Percentiles rank a stretch among this genome's conserved stretches.
phyloP scores from a whole-genome alignment of 2,888 invertebrate species.

The Drosophila bunnanda region DNA sequence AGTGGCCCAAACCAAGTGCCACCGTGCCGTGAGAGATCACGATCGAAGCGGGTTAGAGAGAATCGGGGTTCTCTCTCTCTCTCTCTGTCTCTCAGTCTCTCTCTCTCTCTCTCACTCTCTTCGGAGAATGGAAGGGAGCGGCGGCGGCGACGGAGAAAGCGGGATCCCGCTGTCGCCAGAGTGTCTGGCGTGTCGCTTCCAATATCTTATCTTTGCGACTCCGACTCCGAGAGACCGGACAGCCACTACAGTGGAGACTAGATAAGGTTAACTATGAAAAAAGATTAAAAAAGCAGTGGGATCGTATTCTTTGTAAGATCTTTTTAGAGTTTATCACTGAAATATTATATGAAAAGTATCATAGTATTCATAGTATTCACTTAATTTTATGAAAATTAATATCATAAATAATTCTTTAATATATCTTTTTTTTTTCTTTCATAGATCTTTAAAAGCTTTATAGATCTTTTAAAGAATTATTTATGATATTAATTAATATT shows the following conservation, averaged over 20 bases:
- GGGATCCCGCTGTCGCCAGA: constrained; percentile 78
- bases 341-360: not conserved
- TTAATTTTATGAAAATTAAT: too few relatives aligned
- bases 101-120: constrained; percentile 4
- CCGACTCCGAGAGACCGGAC: constrained; percentile 48
- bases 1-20: constrained; percentile 64
- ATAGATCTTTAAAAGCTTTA: too few relatives aligned
- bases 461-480: not conserved
- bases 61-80: constrained; percentile 6
- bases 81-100: not conserved
- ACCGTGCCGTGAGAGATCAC: constrained; percentile 20
- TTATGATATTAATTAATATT: too few relatives aligned
- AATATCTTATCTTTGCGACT: constrained; percentile 81
- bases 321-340: not conserved
- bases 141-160: constrained; percentile 43
- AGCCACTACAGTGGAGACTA: constrained; percentile 25
- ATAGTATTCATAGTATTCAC: too few relatives aligned
- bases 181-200: constrained; percentile 83
- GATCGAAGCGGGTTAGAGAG: constrained; percentile 5
- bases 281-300: not conserved
- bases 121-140: constrained; percentile 3
- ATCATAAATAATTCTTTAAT: too few relatives aligned
- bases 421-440: too few relatives aligned
- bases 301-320: not conserved
- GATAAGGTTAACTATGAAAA: too few relatives aligned